phyloP scores from a whole-genome alignment of 1,140 invertebrate species.

The Copidosoma floridanum region DNA sequence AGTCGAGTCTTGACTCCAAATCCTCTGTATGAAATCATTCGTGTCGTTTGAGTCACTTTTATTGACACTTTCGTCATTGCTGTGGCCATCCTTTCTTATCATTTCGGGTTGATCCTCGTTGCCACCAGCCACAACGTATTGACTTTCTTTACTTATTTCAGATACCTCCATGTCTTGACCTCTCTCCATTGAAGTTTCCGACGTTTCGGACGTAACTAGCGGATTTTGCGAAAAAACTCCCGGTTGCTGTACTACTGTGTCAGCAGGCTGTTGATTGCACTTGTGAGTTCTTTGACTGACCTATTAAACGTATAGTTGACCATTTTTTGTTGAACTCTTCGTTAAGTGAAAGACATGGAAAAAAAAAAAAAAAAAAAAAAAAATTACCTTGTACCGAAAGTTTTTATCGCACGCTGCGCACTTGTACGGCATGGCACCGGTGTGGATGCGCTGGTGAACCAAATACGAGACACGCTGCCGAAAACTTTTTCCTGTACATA shows the following conservation, averaged over 20 bases:
- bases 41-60: conserved; percentile 3
- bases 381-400: conserved; percentile 77
- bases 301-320: conserved; percentile 41
- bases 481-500: conserved; percentile 70
- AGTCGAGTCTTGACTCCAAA: conserved; percentile 6
- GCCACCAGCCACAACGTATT: conserved; percentile 46
- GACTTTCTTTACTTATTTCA: conserved; percentile 40
- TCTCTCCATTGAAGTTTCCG: conserved; percentile 1
- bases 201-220: conserved; percentile 30
- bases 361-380: conserved; percentile 8
- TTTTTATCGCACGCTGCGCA: conserved; percentile 78
- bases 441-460: conserved; percentile 81
- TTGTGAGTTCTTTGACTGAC: conserved; percentile 80
- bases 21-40: neutral
- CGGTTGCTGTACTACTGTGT: conserved; percentile 55
- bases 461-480: conserved; percentile 82
- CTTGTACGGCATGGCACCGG: conserved; percentile 79
- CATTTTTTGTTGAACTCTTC: neutral
- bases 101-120: conserved; percentile 41
- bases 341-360: neutral
- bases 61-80: conserved; percentile 29
- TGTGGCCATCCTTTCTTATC: conserved; percentile 42
- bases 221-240: conserved; percentile 57
- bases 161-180: neutral
- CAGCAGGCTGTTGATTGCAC: conserved; percentile 64